phyloP scores from a whole-genome alignment of 2,113 vertebrate genomes.

The Myodes glareolus region DNA sequence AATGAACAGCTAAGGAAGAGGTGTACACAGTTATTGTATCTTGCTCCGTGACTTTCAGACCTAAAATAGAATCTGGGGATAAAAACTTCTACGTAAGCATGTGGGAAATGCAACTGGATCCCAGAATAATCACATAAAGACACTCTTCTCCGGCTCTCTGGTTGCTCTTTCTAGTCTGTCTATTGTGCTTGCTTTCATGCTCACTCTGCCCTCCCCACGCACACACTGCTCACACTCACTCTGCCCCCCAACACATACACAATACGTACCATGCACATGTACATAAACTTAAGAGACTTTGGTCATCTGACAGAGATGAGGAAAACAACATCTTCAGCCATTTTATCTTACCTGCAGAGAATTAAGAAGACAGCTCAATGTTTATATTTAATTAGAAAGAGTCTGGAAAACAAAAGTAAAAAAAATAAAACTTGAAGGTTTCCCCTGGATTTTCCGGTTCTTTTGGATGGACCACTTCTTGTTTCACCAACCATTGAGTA shows the following conservation, averaged over 20 bases:
- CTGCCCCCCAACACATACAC: neutral
- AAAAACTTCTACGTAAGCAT: neutral
- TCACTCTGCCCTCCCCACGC: fast-evolving
- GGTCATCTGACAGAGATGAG: neutral
- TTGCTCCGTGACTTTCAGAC: neutral
- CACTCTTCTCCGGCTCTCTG: neutral
- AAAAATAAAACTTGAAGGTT: neutral
- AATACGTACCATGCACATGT: neutral
- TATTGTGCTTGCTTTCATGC: neutral
- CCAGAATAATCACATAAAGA: neutral
- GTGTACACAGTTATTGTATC: neutral
- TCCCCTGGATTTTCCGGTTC: neutral
- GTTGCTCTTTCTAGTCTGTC: neutral
- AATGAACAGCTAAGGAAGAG: neutral
- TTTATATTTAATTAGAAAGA: neutral
- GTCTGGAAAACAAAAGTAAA: neutral
- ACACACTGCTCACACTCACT: too few species aligned
- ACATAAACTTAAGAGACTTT: neutral
- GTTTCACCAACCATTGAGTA: neutral
- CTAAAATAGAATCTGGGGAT: neutral
- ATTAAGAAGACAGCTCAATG: neutral
- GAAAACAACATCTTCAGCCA: neutral
- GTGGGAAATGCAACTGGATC: neutral
- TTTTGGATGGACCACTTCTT: neutral
- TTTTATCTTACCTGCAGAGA: neutral